These are phyloP conservation scores for Tachina lurida DNA, from an alignment of 2,888 invertebrate species.

Conservation along the genomic window DNA sequence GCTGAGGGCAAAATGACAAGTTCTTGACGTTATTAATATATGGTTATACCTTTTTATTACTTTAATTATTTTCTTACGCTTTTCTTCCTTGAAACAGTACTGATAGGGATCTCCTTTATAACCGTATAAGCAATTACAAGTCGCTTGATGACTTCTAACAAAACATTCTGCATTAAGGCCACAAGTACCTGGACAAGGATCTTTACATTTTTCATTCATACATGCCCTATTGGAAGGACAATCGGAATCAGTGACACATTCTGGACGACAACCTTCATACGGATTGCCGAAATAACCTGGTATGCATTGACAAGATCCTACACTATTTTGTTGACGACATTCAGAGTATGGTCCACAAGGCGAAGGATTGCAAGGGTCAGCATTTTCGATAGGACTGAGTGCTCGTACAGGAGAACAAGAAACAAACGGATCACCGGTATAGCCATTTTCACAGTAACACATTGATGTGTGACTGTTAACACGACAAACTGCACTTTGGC, in stretches of 20 bases:
- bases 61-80: conserved; percentile 83
- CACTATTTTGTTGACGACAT: conserved; percentile 87
- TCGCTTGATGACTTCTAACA: conserved; percentile 88
- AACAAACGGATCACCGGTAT: conserved; percentile 81
- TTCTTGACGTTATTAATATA: background rate
- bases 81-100: conserved; percentile 84
- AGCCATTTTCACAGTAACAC: conserved; percentile 86
- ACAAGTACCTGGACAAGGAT: conserved; percentile 91
- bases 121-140: conserved; percentile 87
- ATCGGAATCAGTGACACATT: conserved; percentile 88
- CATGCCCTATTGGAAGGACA: conserved; percentile 89
- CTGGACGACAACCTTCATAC: conserved; percentile 89
- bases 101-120: conserved; percentile 90
- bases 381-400: conserved; percentile 77
- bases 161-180: conserved; percentile 89
- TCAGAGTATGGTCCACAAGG: conserved; percentile 92
- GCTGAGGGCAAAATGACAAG: conserved; percentile 69
- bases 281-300: conserved; percentile 90
- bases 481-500: conserved; percentile 88
- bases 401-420: conserved; percentile 84
- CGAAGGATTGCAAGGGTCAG: conserved; percentile 88
- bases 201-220: conserved; percentile 88
- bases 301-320: conserved; percentile 89
- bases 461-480: conserved; percentile 91
- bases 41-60: background rate